Evolutionary conservation across 2,113 vertebrate genomes (phyloP).

Genomic region (Notarius lentiginosus): DNA sequence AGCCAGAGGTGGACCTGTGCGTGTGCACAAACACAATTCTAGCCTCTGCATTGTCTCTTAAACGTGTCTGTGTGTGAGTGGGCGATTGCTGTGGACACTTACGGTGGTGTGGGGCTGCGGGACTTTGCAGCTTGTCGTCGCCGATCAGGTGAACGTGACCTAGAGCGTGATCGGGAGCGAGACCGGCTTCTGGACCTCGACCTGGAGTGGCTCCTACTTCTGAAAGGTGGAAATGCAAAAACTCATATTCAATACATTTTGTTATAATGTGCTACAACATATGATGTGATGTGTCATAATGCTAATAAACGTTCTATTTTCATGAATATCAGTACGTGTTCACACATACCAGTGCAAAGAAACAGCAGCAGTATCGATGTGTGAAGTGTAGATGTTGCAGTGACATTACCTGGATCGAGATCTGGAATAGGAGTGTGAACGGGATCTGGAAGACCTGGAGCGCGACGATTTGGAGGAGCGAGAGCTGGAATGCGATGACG

Average conservation of each 20-base stretch:
- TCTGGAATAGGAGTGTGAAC: conserved; percentile 86
- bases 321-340: not conserved
- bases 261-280: not conserved
- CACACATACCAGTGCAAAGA: not conserved
- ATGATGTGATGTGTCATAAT: no score
- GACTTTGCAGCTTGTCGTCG: conserved; percentile 78
- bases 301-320: no score
- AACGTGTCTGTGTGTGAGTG: not conserved
- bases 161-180: conserved; percentile 79
- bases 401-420: conserved; percentile 85
- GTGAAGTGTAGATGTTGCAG: not conserved
- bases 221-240: conserved; percentile 45
- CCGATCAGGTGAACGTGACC: conserved; percentile 83
- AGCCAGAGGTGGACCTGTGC: conserved; percentile 80
- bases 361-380: not conserved
- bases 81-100: conserved; percentile 60
- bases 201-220: conserved; percentile 84
- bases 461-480: conserved; percentile 90
- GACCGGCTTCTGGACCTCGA: conserved; percentile 85
- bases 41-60: not conserved
- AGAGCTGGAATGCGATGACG: conserved; percentile 88
- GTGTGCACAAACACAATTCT: not conserved
- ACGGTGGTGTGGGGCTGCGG: conserved; percentile 88
- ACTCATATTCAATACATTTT: not conserved
- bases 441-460: conserved; percentile 84